Conservation (phyloP, 2,113 vertebrate species). For the Chionomys nivalis region DNA sequence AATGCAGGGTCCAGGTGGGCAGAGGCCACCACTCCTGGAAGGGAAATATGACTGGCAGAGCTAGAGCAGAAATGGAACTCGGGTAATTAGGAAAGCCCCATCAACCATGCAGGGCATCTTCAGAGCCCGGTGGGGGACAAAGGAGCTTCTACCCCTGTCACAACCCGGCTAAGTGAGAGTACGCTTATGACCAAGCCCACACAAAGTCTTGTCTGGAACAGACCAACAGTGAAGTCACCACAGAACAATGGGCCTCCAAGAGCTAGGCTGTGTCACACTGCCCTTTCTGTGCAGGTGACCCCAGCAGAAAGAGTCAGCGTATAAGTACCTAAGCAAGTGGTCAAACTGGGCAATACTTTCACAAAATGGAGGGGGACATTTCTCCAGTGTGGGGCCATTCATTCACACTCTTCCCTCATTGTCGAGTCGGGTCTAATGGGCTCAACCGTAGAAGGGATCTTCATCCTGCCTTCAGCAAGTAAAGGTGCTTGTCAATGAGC, state of each 20-base stretch:
- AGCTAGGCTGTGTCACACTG: not conserved
- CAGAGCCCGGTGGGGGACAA: not conserved
- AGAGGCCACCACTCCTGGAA: not conserved
- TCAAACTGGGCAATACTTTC: not conserved
- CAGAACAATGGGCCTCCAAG: not conserved
- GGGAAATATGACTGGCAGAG: not conserved
- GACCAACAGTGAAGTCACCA: not conserved
- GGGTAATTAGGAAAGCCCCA: not conserved
- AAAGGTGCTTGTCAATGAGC: not conserved
- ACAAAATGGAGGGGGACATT: not conserved
- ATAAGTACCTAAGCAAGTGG: not conserved
- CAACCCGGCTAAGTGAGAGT: not conserved
- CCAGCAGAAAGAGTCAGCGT: not conserved
- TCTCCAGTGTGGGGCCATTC: not conserved
- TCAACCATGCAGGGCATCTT: not conserved
- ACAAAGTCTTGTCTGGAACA: not conserved
- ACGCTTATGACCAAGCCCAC: not conserved
- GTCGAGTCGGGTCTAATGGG: no score
- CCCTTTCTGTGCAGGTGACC: constrained; percentile 13
- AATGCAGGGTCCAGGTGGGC: not conserved
- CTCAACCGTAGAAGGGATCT: not conserved
- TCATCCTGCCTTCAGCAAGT: not conserved
- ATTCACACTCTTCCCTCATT: not conserved
- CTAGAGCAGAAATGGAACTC: not conserved
- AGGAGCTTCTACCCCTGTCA: not conserved